A percentile compares a stretch with the other conserved stretches of the same genome.
These are phyloP conservation scores for Melieria crassipennis DNA, from an alignment of 2,888 invertebrate species.

Conservation along the genomic window DNA sequence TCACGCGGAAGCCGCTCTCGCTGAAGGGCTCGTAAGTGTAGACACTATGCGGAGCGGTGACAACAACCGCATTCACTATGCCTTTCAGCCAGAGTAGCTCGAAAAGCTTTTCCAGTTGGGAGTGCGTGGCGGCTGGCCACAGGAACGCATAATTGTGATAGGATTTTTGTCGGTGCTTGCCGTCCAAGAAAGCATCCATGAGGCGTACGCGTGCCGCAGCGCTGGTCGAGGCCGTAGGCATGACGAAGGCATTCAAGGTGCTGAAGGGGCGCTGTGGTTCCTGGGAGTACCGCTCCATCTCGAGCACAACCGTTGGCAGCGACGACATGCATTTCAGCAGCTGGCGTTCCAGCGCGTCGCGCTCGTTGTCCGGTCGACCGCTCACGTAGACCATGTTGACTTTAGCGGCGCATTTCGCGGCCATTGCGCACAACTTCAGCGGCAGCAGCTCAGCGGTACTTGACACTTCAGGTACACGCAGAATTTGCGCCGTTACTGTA, in stretches of 20 bases:
- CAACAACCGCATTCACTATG: constrained; percentile 48
- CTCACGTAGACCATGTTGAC: constrained; percentile 17
- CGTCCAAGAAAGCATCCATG: constrained; percentile 48
- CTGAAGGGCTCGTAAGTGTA: constrained; percentile 57
- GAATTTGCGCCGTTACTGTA: no score
- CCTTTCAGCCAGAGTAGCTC: constrained; percentile 51
- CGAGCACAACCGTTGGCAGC: constrained; percentile 39
- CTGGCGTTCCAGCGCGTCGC: background rate
- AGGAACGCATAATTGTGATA: constrained; percentile 54
- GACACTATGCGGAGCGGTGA: constrained; percentile 37
- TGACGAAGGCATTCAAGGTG: constrained; percentile 46
- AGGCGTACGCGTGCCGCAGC: constrained; percentile 35
- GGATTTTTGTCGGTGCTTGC: constrained; percentile 48
- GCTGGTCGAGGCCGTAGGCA: no score
- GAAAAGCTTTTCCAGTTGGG: constrained; percentile 46
- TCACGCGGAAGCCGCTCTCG: constrained; percentile 43
- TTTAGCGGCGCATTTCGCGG: background rate
- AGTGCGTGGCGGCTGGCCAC: constrained; percentile 46
- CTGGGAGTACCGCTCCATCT: constrained; percentile 40
- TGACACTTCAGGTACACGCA: no score
- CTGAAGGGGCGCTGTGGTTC: constrained; percentile 50
- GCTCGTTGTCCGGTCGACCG: background rate
- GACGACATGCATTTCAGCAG: constrained; percentile 33
- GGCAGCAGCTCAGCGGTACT: no score
- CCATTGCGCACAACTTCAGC: constrained; percentile 9